Conservation (phyloP, 2,797 vertebrate genomes). For the Hozukius guyotensis region DNA sequence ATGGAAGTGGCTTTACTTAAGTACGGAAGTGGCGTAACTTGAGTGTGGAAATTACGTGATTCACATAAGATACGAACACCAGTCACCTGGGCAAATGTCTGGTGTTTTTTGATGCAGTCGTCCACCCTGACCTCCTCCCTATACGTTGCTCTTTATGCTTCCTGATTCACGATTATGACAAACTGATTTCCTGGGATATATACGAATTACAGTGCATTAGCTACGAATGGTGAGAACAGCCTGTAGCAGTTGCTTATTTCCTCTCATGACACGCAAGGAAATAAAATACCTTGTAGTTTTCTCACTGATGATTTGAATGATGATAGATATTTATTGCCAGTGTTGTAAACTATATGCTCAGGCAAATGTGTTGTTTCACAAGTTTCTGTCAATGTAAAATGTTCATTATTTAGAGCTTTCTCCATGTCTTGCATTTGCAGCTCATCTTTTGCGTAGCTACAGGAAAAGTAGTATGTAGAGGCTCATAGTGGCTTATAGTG, state of each 20-base stretch:
- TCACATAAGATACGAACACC: no score
- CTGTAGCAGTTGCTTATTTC: neutral
- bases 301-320: neutral
- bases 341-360: neutral
- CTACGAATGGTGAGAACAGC: fast-evolving
- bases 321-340: neutral
- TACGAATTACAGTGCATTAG: fast-evolving
- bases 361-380: neutral
- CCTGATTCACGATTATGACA: no score
- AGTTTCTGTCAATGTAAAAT: no score
- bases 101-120: no score
- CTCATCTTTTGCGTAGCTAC: neutral
- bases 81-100: no score
- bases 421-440: neutral
- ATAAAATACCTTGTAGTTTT: neutral
- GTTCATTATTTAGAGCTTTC: no score
- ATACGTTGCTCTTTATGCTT: no score
- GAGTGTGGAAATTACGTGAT: no score
- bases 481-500: neutral
- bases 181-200: no score
- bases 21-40: no score
- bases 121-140: no score
- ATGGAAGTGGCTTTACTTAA: no score
- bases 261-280: neutral
- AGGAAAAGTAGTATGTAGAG: neutral